A percentile compares a stretch with the other conserved stretches of the same genome.
These are phyloP conservation scores for Monoplex corrugatus DNA, from an alignment of 2,888 invertebrate species.

Conservation along the genomic window DNA sequence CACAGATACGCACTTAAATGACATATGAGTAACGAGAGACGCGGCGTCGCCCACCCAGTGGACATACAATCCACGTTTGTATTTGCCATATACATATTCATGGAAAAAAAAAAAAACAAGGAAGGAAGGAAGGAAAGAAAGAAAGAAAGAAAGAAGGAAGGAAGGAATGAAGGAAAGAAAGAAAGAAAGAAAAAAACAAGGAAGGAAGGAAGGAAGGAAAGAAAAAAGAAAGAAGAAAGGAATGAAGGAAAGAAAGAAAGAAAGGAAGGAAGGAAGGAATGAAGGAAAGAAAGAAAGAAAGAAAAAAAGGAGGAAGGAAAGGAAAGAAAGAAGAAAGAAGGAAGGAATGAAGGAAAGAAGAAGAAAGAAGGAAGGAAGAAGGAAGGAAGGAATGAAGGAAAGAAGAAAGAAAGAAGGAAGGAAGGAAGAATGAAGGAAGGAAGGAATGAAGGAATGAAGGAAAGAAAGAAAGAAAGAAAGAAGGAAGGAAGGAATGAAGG, in stretches of 20 bases:
- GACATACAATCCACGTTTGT: no score
- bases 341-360: background rate
- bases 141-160: constrained; percentile 15
- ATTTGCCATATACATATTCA: no score
- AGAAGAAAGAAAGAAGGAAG: background rate
- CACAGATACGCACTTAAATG: no score
- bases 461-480: background rate
- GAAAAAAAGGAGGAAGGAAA: background rate
- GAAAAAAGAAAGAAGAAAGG: background rate
- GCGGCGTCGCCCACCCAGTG: no score
- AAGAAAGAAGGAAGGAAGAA: background rate
- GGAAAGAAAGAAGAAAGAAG: no score
- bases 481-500: background rate
- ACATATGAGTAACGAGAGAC: no score
- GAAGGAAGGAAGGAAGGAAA: background rate
- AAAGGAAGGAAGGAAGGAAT: background rate
- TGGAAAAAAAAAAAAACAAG: background rate
- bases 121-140: background rate
- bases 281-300: background rate
- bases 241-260: background rate
- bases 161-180: background rate
- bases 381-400: background rate
- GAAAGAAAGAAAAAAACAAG: background rate
- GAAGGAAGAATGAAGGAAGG: background rate
- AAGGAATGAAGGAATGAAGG: no score